Percentiles rank a stretch among this genome's conserved stretches.
Conservation (phyloP, 2,797 vertebrate genomes). For the Acipenser transmontanus region DNA sequence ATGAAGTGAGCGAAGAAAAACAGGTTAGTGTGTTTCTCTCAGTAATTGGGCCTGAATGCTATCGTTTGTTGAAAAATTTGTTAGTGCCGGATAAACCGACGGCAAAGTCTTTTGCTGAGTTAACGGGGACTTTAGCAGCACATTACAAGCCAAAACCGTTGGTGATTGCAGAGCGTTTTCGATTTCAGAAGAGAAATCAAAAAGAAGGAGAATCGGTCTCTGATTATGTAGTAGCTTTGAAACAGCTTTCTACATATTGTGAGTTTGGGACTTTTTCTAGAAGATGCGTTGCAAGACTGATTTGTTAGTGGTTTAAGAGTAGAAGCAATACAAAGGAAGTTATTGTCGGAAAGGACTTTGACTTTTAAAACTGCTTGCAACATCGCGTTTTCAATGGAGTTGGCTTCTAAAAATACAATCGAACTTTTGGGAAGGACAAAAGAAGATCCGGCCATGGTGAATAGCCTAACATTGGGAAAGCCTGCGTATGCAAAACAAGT, state of each 20-base stretch:
- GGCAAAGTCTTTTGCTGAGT: too few species aligned
- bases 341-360: neutral
- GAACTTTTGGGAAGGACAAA: neutral
- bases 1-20: too few species aligned
- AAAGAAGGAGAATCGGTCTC: neutral
- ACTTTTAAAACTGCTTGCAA: neutral
- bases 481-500: too few species aligned
- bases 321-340: slow-evolving; percentile 8
- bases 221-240: slow-evolving; percentile 5
- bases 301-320: slow-evolving; percentile 6
- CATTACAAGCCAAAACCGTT: too few species aligned
- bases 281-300: slow-evolving; percentile 7
- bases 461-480: neutral
- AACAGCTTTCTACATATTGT: slow-evolving; percentile 8
- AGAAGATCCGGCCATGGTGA: neutral
- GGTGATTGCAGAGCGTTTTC: neutral
- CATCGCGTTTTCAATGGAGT: neutral
- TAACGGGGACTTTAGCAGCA: too few species aligned
- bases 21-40: too few species aligned
- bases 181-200: accelerated
- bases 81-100: too few species aligned
- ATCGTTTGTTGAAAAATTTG: too few species aligned
- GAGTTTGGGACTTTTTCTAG: slow-evolving; percentile 10
- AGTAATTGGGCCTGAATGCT: too few species aligned
- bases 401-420: slow-evolving; percentile 7